Base-by-base conservation (phyloP, 2,888 invertebrate genomes). In the Patella caerulea region DNA sequence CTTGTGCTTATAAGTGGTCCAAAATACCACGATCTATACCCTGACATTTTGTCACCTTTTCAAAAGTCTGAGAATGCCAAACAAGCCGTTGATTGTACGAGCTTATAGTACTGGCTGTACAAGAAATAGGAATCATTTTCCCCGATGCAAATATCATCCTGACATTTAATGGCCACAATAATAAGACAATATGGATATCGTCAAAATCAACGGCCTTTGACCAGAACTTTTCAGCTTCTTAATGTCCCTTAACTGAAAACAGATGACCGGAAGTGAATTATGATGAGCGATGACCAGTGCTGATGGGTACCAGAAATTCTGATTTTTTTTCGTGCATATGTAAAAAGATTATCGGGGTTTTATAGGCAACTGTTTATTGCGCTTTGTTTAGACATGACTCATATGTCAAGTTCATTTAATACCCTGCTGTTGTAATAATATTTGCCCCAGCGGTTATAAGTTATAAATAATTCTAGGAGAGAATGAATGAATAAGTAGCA, bases 41-140 rank as follows among this genome's bases (percentile, higher is more conserved):
- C 72, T 83, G 83, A 83, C 83, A 83, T 83, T 83, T 81, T 76
- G 80, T 83, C 83, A 83, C 83, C 83, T 83, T 83, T 83, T 59
- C 65, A 76, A 77, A 79, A 74, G 80, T 78, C 80, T 78, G 78
- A 73, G 79, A 74, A 77, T 80, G 80, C 80, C 78, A 80, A 73
- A 76, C n/a, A n/a, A 76, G 65, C 72, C 56, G 34, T 65, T 73
- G 69, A 73, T 69, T 54, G 45, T 52, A 52, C 52, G 72, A 72
- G 76, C 70, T 73, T 70, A 14, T 34, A 73, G 71, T 19, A 24
- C 65, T 24, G 19, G 65, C 19, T 65, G 65, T 71, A 74, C 75
- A 73, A 76, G 79, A 79, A 76, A 79, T 75, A 73, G 73, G 75
- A 78, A 78, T 69, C 77, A 72, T 76, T 77, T 75, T 77, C 76